Evolutionary conservation across 1,140 invertebrate species (phyloP).

Genomic region (Metaphire vulgaris): DNA sequence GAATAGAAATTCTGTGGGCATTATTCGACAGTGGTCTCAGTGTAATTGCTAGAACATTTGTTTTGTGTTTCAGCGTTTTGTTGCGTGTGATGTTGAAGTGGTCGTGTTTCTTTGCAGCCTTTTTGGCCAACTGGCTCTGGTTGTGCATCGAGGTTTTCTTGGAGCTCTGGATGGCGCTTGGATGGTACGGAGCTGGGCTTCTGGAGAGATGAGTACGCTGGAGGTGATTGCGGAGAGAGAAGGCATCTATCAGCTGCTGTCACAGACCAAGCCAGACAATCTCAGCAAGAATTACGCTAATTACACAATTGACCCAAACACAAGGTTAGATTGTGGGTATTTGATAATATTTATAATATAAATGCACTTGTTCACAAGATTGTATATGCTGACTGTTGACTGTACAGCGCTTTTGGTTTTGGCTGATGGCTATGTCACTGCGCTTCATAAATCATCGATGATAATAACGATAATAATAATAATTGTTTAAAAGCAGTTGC

Average conservation of each 20-base stretch:
- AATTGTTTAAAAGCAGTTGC: too few species aligned
- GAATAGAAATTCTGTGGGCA: too few species aligned
- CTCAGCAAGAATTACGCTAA: slow-evolving; percentile 76
- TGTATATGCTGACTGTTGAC: too few species aligned
- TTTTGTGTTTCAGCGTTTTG: not conserved
- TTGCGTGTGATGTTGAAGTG: not conserved
- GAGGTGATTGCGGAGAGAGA: slow-evolving; percentile 82
- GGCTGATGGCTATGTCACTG: too few species aligned
- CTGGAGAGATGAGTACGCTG: slow-evolving; percentile 53
- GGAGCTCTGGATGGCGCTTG: slow-evolving; percentile 92
- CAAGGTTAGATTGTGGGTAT: slow-evolving; percentile 42
- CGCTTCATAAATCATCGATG: too few species aligned
- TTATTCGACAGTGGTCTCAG: too few species aligned
- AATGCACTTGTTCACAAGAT: too few species aligned
- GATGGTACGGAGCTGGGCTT: slow-evolving; percentile 80
- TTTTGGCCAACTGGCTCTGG: slow-evolving; percentile 98
- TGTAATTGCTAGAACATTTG: too few species aligned
- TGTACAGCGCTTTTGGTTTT: too few species aligned
- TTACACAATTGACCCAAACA: slow-evolving; percentile 84
- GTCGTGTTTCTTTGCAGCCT: slow-evolving; percentile 61
- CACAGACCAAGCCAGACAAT: slow-evolving; percentile 94
- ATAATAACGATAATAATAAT: too few species aligned
- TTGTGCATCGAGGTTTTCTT: slow-evolving; percentile 90
- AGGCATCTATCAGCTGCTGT: slow-evolving; percentile 79
- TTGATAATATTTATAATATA: too few species aligned